Base-by-base conservation (phyloP, 2,888 invertebrate genomes). In the Tridacna crocea region DNA sequence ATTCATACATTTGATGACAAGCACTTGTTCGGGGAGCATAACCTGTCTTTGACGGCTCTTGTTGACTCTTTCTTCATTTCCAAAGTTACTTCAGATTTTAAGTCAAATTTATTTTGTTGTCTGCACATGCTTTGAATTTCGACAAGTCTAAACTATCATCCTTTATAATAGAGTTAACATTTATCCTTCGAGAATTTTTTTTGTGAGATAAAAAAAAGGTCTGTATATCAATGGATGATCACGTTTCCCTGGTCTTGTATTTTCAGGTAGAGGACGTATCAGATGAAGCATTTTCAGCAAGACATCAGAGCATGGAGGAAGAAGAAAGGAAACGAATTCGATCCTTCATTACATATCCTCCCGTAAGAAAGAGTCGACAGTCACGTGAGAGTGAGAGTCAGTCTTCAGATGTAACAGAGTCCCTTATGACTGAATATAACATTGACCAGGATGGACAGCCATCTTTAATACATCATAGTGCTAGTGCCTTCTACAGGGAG, bases 291-390 rank as follows among this genome's bases (percentile, higher is more conserved):
- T 96, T 97, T 89, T 93, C 95, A 6, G 93, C 95, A 63, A 96
- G 98, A 3, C 99, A 99, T 94, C 96, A 96, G 73, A 96, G 96
- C 85, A 96, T 96, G 87, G 97, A 97, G 94, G 95, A 95, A 17
- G 97, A 97, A 87, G 99, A 99, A 95, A 96, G 97, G 85, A 96
- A 96, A 73, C 87, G 93, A 36, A 93, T 93, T 84, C 85, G 91
- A 46, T 87, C 84, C 48, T 92, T 91, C 82, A 80, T 91, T 10
- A 90, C 91, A 66, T 92, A 91, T 78, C 92, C 90, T 12, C 88
- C 89, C 46, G 87, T 89, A 19, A 84, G 92, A 15, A 87, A 92
- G n/a, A 86, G 87, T 70, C 87, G 93, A 51, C 83, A 90, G 47
- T 89, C 88, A 12, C 79, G 92, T 46, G 89, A 88, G 27, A 91